Evolutionary conservation across 2,797 vertebrate genomes (phyloP), one percentile per base, ranked within the genome.

Genomic region (Anguilla pacifica): DNA sequence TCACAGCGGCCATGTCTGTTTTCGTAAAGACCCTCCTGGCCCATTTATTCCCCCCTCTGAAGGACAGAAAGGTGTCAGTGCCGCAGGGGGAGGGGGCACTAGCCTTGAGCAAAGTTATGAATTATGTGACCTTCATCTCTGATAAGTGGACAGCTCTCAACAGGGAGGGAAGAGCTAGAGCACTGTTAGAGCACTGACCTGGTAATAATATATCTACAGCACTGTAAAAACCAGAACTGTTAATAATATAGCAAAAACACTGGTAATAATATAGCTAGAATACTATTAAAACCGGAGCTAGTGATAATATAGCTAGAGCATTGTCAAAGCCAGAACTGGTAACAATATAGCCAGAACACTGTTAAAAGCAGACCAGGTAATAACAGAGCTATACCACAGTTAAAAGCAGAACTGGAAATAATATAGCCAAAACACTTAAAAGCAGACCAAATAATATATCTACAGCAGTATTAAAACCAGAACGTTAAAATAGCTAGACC

Each of bases 11-110:
- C 87, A 46, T 39, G 70, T 57, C 57, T 86, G 83, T 86, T 91
- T 91, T 93, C 83, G 91, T 92, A 93, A 88, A 91, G 91, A 89
- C 92, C 92, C 88, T 91, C 90, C 85, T 85, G 87, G 94, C 92
- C 94, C 95, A 72, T 31, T 96, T 95, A 94, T 88, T 90, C 87
- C 72, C 13, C 11, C 86, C n/a, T 51, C 86, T 92, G 92, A 94
- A 95, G 93, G 95, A 90, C 92, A 95, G 93, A 10, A 87, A 88
- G 25, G 87, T 88, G 89, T 94, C 94, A 95, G 88, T 94, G 94
- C 94, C 92, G 91, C 85, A 89, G 83, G 85, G 74, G 88, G 89
- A 84, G 64, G 88, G 88, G 90, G 88, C 88, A 89, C 4, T 15
- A 22, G 72, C 72, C 72, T 39, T 77, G 28, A 15, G 35, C 13